Percentiles rank a stretch among this genome's conserved stretches.
These are phyloP conservation scores for Kryptolebias marmoratus DNA, from an alignment of 2,113 vertebrate species.

Conservation along the genomic window DNA sequence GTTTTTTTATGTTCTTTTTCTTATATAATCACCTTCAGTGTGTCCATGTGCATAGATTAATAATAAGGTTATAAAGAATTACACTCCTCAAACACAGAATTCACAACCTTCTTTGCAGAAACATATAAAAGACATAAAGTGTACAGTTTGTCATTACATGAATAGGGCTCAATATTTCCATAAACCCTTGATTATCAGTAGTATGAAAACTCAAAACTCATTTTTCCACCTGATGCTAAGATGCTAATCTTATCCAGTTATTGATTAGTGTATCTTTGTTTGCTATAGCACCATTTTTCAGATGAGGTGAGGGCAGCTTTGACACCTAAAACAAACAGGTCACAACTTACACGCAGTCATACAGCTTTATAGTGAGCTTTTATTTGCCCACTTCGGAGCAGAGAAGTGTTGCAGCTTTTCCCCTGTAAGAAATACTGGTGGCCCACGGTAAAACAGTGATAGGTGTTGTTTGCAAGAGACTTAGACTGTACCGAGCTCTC, in stretches of 20 bases:
- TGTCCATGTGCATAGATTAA: slow-evolving; percentile 15
- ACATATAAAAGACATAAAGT: slow-evolving; percentile 1
- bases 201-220: background rate
- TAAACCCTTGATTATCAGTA: slow-evolving; percentile 12
- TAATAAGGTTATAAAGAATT: slow-evolving; percentile 14
- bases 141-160: background rate
- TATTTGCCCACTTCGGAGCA: slow-evolving; percentile 11
- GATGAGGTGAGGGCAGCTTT: too few species aligned
- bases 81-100: slow-evolving; percentile 1
- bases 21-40: slow-evolving; percentile 8
- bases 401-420: slow-evolving; percentile 17
- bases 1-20: slow-evolving; percentile 4
- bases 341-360: slow-evolving; percentile 38
- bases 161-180: background rate
- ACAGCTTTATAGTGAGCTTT: slow-evolving; percentile 22
- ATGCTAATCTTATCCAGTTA: slow-evolving; percentile 47
- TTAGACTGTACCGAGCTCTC: slow-evolving; percentile 32
- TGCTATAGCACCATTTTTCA: background rate
- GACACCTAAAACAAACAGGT: slow-evolving; percentile 11
- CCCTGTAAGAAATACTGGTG: slow-evolving; percentile 24
- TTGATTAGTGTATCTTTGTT: slow-evolving; percentile 44
- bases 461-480: slow-evolving; percentile 39
- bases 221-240: background rate
- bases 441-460: slow-evolving; percentile 44
- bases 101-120: background rate